A percentile compares a stretch with the other conserved stretches of the same genome.
Conservation (phyloP, 2,888 invertebrate genomes). For the Conistra vaccinii region DNA sequence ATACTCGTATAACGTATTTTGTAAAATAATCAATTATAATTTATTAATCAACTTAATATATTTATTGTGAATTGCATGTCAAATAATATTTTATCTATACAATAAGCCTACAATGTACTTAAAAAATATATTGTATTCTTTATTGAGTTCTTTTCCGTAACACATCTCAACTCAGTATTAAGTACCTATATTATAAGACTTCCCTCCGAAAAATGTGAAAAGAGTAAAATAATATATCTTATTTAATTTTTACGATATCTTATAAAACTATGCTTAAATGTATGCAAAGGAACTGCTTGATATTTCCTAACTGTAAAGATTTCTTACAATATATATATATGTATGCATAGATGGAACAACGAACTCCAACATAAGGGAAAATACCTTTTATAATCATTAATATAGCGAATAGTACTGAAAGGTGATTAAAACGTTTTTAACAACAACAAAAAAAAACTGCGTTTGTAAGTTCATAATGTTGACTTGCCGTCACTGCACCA, state of each 20-base stretch:
- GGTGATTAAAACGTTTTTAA: neutral
- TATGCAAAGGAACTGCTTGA: conserved; percentile 33
- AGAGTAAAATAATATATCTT: conserved; percentile 7
- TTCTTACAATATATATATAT: neutral
- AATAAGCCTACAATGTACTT: conserved; percentile 31
- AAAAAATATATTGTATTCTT: conserved; percentile 7
- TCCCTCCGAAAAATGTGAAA: conserved; percentile 51
- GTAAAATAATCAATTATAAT: conserved; percentile 16
- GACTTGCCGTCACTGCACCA: neutral
- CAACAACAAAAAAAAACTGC: neutral
- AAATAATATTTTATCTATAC: conserved; percentile 31
- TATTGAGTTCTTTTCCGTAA: conserved; percentile 20
- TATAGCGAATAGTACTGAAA: neutral
- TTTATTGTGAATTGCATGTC: conserved; percentile 47
- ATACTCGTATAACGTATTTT: conserved; percentile 25
- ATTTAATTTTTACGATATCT: neutral
- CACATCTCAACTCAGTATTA: conserved; percentile 49
- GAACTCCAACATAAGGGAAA: neutral
- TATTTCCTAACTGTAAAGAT: conserved; percentile 19
- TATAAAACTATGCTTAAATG: neutral
- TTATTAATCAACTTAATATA: no score
- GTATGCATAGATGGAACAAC: neutral
- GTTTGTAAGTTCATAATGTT: neutral
- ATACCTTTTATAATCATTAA: conserved; percentile 15
- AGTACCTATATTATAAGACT: conserved; percentile 33